Base-by-base conservation (phyloP, 2,797 vertebrate genomes). In the Fringilla coelebs region DNA sequence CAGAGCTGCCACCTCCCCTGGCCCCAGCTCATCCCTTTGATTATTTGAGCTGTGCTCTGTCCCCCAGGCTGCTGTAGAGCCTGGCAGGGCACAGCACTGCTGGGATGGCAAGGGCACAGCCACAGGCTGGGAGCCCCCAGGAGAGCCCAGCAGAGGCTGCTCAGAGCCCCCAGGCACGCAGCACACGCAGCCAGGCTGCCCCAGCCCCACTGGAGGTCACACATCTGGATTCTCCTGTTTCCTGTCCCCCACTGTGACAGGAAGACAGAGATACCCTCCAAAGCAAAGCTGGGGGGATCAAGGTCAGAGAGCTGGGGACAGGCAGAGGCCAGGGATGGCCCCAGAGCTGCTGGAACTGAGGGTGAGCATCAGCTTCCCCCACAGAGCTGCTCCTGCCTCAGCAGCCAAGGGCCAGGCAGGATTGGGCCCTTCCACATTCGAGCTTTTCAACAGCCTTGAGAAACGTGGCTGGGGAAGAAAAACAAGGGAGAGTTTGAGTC, bases 1-100 rank as follows among this genome's bases (percentile, higher is more conserved):
- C 54, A 58, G 11, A 54, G 38, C 68, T 61, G 49, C 21, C 45
- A 17, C 38, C 7, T 79, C 38, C 67, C 52, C 51, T 48, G 0
- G 0, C 41, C 31, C 26, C 1, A 7, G 61, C 13, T 26, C 66
- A 52, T 17, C 66, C 77, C 71, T 74, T 24, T 0, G 1, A 4
- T 11, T 29, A 11, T 74, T 29, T 0, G 1, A 5, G 13, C 24
- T 8, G 14, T 8, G 7, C 6, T 51, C n/a, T 51, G 6, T 16
- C 54, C 54, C 28, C 10, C 45, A 28, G 3, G 63, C 43, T n/a
- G 62, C 31, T 26, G 32, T 1, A 11, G 10, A 12, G 54, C 28
- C 71, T 2, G 1, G 21, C 28, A 14, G 51, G 78, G 40, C 51
- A 38, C 29, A 29, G 58, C 54, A 6, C 52, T 74, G 84, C 62